These are phyloP conservation scores for Hippopotamus amphibius DNA, from an alignment of 2,113 vertebrate genomes.

Conservation along the genomic window DNA sequence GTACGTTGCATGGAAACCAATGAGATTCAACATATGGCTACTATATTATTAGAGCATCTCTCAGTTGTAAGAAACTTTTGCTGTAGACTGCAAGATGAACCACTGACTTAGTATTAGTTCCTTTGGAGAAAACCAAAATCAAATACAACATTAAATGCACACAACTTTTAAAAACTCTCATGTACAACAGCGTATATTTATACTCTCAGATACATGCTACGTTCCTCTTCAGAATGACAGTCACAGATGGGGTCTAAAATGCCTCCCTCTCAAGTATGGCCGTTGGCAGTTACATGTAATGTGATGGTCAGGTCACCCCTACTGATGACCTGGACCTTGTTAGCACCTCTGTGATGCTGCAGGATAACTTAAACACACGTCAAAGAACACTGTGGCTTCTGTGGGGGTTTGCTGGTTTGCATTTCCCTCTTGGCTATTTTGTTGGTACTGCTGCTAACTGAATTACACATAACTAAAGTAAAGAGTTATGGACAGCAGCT, in stretches of 20 bases:
- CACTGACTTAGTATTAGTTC: not conserved
- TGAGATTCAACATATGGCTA: not conserved
- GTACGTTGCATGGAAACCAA: not conserved
- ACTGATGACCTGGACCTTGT: not conserved
- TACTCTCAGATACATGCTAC: not conserved
- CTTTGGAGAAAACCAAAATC: not conserved
- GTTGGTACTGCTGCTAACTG: not conserved
- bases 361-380: not conserved
- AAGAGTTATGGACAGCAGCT: not conserved
- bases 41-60: not conserved
- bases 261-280: not conserved
- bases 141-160: not conserved
- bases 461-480: not conserved
- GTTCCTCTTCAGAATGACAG: not conserved
- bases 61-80: not conserved
- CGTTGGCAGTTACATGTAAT: not conserved
- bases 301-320: not conserved
- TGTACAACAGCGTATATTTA: not conserved
- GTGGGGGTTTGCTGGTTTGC: not conserved
- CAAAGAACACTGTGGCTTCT: not conserved
- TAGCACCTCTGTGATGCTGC: not conserved
- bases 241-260: not conserved
- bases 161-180: not conserved
- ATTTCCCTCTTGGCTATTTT: conserved; percentile 19
- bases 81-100: not conserved